A percentile compares a stretch with the other conserved stretches of the same genome.
These are phyloP conservation scores for Drosophila melanosoma DNA, from an alignment of 2,888 invertebrate species.

Conservation along the genomic window DNA sequence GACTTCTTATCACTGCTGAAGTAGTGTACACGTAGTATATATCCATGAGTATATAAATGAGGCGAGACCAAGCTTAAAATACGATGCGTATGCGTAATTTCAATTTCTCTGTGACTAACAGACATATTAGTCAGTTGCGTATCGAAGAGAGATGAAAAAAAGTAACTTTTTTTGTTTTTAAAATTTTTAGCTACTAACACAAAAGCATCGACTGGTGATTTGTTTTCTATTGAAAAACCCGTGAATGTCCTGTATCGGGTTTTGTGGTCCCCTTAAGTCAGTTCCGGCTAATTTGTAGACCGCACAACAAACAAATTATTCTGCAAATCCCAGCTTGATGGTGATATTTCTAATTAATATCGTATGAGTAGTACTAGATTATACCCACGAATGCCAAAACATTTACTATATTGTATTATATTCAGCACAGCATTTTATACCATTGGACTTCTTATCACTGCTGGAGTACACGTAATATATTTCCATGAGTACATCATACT, in stretches of 20 bases:
- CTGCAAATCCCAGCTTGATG: no score
- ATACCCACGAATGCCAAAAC: neutral
- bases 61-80: slow-evolving; percentile 12
- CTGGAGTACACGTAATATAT: slow-evolving; percentile 1
- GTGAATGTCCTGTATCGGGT: no score
- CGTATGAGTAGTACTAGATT: neutral
- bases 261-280: no score
- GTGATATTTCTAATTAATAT: slow-evolving; percentile 1
- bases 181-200: no score
- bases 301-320: no score
- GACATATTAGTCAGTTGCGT: slow-evolving; percentile 34
- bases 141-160: neutral
- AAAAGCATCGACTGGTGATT: no score
- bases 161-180: no score
- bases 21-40: neutral
- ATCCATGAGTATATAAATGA: neutral
- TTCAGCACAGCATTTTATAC: neutral
- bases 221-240: no score
- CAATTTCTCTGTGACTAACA: slow-evolving; percentile 30
- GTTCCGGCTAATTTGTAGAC: no score
- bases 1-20: slow-evolving; percentile 27
- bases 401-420: neutral
- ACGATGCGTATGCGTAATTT: slow-evolving; percentile 63
- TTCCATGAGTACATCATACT: neutral
- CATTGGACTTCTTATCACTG: slow-evolving; percentile 9